Conservation (phyloP, 2,888 invertebrate species). For the Scaptomyza flava region DNA sequence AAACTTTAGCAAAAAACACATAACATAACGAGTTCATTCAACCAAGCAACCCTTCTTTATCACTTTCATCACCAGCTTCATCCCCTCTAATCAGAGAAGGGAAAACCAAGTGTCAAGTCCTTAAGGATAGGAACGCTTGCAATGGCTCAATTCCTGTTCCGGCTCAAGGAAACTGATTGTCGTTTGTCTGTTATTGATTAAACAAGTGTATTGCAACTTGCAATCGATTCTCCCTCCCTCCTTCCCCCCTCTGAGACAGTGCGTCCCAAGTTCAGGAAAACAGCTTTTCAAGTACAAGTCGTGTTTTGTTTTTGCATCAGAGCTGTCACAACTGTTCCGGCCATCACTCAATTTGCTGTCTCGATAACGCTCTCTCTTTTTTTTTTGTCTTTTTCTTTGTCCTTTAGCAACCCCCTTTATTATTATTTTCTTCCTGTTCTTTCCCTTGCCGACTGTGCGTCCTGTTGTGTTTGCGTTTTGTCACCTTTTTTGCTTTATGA, state of each 20-base stretch:
- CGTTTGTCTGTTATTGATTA: constrained; percentile 63
- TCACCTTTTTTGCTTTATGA: constrained; percentile 68
- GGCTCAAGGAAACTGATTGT: constrained; percentile 59
- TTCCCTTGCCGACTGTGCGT: not conserved
- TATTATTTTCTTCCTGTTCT: not conserved
- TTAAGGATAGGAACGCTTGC: constrained; percentile 22
- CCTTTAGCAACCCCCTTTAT: constrained; percentile 11
- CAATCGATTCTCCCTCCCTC: not conserved
- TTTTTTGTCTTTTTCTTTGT: constrained; percentile 17
- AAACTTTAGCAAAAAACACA: constrained; percentile 47
- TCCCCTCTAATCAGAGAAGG: not conserved
- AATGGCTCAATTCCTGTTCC: constrained; percentile 40
- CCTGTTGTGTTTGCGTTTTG: constrained; percentile 13
- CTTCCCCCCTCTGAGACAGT: constrained; percentile 3
- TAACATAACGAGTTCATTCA: constrained; percentile 50
- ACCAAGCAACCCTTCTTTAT: constrained; percentile 20
- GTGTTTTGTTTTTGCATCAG: constrained; percentile 29
- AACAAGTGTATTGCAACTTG: constrained; percentile 59
- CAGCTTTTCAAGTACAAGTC: constrained; percentile 21
- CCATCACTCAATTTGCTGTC: constrained; percentile 34
- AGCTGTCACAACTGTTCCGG: constrained; percentile 46
- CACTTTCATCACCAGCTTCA: not conserved
- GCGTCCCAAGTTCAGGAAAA: constrained; percentile 34
- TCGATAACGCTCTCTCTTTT: constrained; percentile 43
- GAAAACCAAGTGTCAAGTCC: constrained; percentile 50